Evolutionary conservation across 2,113 vertebrate genomes (phyloP), one percentile per base, ranked within the genome.

Genomic region (Neoarius graeffei): DNA sequence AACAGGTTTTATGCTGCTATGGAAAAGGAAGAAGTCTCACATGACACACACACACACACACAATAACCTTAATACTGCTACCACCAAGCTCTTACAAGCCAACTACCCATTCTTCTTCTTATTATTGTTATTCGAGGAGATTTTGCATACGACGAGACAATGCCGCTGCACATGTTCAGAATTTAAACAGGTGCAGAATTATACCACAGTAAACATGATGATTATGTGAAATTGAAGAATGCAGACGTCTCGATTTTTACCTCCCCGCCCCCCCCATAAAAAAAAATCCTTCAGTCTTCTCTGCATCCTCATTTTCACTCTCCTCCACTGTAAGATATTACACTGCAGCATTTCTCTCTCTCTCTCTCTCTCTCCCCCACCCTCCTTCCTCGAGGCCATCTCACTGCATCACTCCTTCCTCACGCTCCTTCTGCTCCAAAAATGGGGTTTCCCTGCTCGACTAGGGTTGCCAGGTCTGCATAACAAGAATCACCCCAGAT

Each of bases 381-480:
- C 59, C 52, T 71, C 52, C 25, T 27, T 50, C 27, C 81, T 79
- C 59, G 25, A 50, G 81, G 48, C 81, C 11, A 76, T 79, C 27
- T 79, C 60, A 35, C 73, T 67, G 81, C 71, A 84, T 64, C 81
- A 81, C 50, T 88, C 30, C 66, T 71, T 25, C 85, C 35, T 60
- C 6, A 9, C 57, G 57, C 64, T 83, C 74, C 74, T 67, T 54
- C 74, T 88, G 80, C 42, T 86, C 79, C 42, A 20, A 69, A 86
- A 86, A 83, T 83, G 88, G 88, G 88, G 76, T 87, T 88, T 84
- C 81, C 81, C 66, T 89, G 74, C n/a, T 62, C 7, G 30, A 42
- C 59, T 7, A 7, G 57, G 80, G 80, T 82, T 82, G 80, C 80
- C 80, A 82, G 80, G 19, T 62, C 57, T 62, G 19, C 30, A 0